These are phyloP conservation scores for Anarhynchus alexandrinus DNA, from an alignment of 2,113 vertebrate genomes.

Conservation along the genomic window DNA sequence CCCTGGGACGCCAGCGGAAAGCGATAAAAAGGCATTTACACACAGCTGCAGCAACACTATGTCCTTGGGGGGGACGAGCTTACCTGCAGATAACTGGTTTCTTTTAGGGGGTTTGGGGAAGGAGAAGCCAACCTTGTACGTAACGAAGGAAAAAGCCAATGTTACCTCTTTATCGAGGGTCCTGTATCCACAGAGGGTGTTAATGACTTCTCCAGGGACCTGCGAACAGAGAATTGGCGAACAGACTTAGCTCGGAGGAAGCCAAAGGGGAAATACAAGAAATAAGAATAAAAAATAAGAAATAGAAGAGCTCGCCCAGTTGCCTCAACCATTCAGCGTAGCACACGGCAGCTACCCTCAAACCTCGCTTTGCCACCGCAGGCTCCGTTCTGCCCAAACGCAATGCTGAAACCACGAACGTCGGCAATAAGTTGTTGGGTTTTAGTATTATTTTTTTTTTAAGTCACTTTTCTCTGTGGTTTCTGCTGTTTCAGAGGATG, in stretches of 20 bases:
- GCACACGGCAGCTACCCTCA: not conserved
- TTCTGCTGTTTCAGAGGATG: not conserved
- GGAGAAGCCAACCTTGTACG: no score
- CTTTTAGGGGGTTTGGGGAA: not conserved
- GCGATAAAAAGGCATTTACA: not conserved
- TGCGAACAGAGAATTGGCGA: conserved; percentile 23
- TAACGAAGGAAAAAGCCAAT: not conserved
- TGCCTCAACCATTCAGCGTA: not conserved
- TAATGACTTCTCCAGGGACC: conserved; percentile 79
- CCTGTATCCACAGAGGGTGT: conserved; percentile 85
- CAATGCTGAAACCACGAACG: accelerated
- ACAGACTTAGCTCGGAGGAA: not conserved
- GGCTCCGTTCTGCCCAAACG: not conserved
- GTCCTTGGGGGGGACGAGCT: not conserved
- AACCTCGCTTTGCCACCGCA: accelerated
- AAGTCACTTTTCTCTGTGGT: not conserved
- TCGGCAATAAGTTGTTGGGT: not conserved
- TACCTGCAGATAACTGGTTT: not conserved
- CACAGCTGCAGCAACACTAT: not conserved
- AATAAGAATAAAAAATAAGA: not conserved
- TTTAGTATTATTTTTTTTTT: not conserved
- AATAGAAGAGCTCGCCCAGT: not conserved
- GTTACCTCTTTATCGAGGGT: conserved; percentile 78
- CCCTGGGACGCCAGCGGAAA: not conserved
- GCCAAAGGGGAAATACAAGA: not conserved